Percentiles rank a stretch among this genome's conserved stretches.
phyloP scores from a whole-genome alignment of 2,797 vertebrate genomes.

The Clarias laeviceps region DNA sequence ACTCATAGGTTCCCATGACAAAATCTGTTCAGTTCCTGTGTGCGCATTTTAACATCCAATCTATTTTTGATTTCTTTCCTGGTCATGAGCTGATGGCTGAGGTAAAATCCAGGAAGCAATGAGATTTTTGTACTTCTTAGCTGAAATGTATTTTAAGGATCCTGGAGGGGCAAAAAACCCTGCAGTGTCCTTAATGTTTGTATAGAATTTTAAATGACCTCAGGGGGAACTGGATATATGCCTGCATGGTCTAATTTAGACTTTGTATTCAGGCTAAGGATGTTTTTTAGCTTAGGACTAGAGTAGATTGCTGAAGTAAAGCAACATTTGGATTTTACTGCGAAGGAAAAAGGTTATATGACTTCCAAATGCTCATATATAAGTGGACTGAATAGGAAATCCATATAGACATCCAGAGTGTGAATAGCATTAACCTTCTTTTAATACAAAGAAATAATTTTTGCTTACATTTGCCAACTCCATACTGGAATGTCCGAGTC shows the following conservation, averaged over 20 bases:
- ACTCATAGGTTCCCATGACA: neutral
- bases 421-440: too few relatives aligned
- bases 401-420: neutral
- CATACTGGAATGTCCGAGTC: neutral
- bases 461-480: neutral
- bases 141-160: neutral
- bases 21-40: neutral
- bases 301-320: neutral
- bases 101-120: neutral
- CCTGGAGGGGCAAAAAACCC: neutral
- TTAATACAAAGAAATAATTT: neutral
- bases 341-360: neutral
- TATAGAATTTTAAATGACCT: neutral
- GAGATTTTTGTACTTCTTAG: neutral
- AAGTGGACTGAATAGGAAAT: neutral
- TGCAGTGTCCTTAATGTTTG: neutral
- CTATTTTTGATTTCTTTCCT: neutral
- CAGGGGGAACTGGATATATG: neutral
- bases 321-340: neutral
- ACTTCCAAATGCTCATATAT: neutral
- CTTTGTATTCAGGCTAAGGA: neutral
- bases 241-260: neutral
- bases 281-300: neutral
- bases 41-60: neutral
- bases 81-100: neutral